Evolutionary conservation across 2,113 vertebrate genomes (phyloP).

Genomic region (Platichthys stellatus): DNA sequence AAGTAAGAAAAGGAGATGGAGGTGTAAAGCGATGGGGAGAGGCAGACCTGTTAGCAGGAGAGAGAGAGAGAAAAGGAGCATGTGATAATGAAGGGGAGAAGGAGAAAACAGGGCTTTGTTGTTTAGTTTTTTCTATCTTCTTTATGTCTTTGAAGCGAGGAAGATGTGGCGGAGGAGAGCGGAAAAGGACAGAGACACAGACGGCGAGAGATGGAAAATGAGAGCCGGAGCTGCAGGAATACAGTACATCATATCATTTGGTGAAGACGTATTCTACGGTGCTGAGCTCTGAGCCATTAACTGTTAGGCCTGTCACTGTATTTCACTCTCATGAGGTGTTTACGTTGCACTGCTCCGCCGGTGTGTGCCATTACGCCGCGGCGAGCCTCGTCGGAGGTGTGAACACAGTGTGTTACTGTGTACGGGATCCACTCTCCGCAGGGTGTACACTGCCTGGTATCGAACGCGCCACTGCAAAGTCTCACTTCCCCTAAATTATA

Average conservation of each 20-base stretch:
- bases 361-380: conserved; percentile 41
- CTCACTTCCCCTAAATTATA: not conserved
- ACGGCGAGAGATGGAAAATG: conserved; percentile 28
- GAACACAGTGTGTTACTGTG: conserved; percentile 30
- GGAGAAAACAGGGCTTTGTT: conserved; percentile 47
- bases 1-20: conserved; percentile 59
- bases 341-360: conserved; percentile 50
- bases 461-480: conserved; percentile 21
- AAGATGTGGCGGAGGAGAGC: conserved; percentile 35
- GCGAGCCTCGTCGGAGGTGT: conserved; percentile 37
- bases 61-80: conserved; percentile 63
- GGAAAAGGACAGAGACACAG: conserved; percentile 34
- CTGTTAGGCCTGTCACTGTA: conserved; percentile 65
- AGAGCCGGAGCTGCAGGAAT: conserved; percentile 41
- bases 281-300: conserved; percentile 65
- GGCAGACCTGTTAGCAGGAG: conserved; percentile 60
- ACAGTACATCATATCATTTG: conserved; percentile 52
- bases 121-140: not conserved
- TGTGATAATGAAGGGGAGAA: conserved; percentile 70
- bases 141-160: conserved; percentile 21
- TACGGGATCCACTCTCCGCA: conserved; percentile 22
- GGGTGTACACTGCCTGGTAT: conserved; percentile 20
- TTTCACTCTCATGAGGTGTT: conserved; percentile 72
- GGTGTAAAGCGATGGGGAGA: conserved; percentile 48
- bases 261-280: conserved; percentile 54